Conservation (phyloP, 1,140 invertebrate genomes). For the Amphibalanus amphitrite region DNA sequence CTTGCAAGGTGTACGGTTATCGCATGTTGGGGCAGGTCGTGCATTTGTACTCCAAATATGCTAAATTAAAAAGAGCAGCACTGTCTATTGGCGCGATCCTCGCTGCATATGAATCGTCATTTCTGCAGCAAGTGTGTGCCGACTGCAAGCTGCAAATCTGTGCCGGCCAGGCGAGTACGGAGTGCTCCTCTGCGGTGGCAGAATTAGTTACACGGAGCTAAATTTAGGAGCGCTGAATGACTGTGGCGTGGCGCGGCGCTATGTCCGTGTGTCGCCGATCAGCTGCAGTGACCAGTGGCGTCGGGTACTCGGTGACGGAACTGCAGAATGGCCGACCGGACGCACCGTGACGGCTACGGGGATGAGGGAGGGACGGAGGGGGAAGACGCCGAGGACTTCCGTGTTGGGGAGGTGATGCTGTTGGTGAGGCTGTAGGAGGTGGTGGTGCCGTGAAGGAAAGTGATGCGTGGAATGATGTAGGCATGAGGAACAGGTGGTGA, state of each 20-base stretch:
- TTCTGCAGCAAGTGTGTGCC: not conserved
- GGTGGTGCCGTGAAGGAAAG: no score
- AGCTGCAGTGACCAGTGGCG: not conserved
- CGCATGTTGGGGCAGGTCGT: not conserved
- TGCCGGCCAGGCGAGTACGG: conserved; percentile 2
- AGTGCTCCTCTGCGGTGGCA: not conserved
- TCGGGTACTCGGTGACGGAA: no score
- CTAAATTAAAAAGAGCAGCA: not conserved
- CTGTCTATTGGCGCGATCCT: not conserved
- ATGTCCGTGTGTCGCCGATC: not conserved
- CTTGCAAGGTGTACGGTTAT: conserved; percentile 8
- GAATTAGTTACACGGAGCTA: not conserved
- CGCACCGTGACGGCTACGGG: no score
- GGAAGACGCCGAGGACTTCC: no score
- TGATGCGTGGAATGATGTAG: no score
- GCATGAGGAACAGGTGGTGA: no score
- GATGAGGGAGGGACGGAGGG: no score
- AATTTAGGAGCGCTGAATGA: not conserved
- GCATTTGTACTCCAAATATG: not conserved
- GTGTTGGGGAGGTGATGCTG: no score
- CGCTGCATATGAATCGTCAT: conserved; percentile 2
- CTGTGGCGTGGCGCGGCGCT: no score
- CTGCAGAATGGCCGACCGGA: no score
- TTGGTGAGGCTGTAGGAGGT: no score
- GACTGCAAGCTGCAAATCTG: conserved; percentile 11